Percentiles rank a stretch among this genome's conserved stretches.
phyloP scores from a whole-genome alignment of 1,140 invertebrate species.

The Rhizoglyphus robini region DNA sequence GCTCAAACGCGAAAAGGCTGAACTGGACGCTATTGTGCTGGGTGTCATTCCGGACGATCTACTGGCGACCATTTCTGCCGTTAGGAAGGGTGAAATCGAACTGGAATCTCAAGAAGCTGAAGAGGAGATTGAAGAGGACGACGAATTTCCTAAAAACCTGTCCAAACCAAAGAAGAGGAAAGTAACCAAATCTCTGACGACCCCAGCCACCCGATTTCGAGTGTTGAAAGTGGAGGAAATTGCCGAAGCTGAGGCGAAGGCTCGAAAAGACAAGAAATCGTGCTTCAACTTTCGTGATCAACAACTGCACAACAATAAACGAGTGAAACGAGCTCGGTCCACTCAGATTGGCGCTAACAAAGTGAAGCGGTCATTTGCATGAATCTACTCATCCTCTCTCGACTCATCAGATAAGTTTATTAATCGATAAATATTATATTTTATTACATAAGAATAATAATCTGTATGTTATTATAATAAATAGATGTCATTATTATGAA shows the following conservation, averaged over 20 bases:
- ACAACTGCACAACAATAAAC: neutral
- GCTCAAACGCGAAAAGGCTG: no score
- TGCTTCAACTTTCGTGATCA: slow-evolving; percentile 1
- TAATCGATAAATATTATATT: no score
- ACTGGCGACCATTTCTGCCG: neutral
- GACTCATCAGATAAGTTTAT: no score
- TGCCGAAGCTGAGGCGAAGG: neutral
- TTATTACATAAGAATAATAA: no score
- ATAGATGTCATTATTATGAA: no score
- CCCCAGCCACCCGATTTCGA: neutral
- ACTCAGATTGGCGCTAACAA: no score
- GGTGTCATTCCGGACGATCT: neutral
- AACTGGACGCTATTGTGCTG: neutral
- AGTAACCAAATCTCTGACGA: neutral
- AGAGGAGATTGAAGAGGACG: neutral
- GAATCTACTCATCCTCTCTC: no score
- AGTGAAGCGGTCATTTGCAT: no score
- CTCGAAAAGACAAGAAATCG: neutral
- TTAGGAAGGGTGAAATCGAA: neutral
- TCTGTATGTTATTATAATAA: no score
- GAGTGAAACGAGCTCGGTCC: neutral
- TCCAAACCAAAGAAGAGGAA: neutral
- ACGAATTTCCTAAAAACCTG: neutral
- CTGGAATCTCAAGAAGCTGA: neutral
- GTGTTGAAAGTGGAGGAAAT: neutral